Percentiles rank a stretch among this genome's conserved stretches.
These are phyloP conservation scores for Cryptoprocta ferox DNA, from an alignment of 2,797 vertebrate genomes.

Conservation along the genomic window DNA sequence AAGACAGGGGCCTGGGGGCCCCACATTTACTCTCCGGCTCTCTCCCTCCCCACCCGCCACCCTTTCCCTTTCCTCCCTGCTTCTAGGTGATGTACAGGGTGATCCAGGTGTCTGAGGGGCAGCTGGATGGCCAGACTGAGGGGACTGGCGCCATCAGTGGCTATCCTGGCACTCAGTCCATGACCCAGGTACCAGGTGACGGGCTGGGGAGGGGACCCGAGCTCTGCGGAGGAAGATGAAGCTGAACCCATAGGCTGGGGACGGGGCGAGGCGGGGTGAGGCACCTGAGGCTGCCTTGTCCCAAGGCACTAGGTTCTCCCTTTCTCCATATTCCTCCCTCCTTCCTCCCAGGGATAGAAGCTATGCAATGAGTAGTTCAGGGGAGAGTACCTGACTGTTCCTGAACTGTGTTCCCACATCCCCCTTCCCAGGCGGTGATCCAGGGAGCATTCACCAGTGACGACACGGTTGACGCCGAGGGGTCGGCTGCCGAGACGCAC, in stretches of 20 bases:
- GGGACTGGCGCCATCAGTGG: slow-evolving; percentile 94
- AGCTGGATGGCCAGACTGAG: slow-evolving; percentile 94
- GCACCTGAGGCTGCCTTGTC: not conserved
- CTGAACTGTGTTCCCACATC: not conserved
- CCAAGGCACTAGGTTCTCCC: not conserved
- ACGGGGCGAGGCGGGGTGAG: not conserved
- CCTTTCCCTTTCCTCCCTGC: not conserved
- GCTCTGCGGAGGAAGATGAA: not conserved
- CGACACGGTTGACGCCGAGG: slow-evolving; percentile 85
- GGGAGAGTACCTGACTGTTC: not conserved
- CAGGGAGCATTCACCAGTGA: slow-evolving; percentile 88
- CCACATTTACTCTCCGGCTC: not conserved
- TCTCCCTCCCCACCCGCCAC: not conserved
- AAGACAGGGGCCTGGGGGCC: not conserved
- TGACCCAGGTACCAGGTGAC: slow-evolving; percentile 86
- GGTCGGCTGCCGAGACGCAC: slow-evolving; percentile 90
- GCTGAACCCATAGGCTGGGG: not conserved
- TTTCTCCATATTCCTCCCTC: not conserved
- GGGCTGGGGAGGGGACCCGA: not conserved
- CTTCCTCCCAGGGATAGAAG: not conserved
- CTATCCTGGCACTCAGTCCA: slow-evolving; percentile 92
- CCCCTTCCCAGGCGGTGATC: slow-evolving; percentile 84
- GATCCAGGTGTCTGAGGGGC: slow-evolving; percentile 96
- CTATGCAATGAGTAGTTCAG: not conserved
- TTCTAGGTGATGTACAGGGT: slow-evolving; percentile 95